These are phyloP conservation scores for Porites rus DNA, from an alignment of 92 coral and sea anemone species.

Conservation along the genomic window DNA sequence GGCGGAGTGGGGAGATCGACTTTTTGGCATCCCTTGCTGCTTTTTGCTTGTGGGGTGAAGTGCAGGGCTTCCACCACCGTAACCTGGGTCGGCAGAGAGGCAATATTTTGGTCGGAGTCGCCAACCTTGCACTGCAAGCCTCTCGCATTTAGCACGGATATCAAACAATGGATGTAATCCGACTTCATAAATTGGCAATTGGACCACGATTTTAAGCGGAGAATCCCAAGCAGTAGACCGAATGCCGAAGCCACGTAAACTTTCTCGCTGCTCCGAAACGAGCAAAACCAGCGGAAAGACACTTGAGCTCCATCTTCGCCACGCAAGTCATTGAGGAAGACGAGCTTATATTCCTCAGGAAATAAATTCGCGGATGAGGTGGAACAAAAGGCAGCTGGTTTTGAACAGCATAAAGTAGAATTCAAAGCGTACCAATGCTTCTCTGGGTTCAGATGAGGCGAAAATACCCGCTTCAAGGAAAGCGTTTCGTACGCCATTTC, in stretches of 20 bases:
- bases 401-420: constrained; percentile 27
- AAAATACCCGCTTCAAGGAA: constrained; percentile 1
- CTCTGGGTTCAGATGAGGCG: not conserved
- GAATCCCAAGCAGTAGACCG: constrained; percentile 14
- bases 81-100: not conserved
- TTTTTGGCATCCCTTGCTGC: not conserved
- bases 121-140: constrained; percentile 1
- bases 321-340: not conserved
- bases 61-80: not conserved
- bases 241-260: constrained; percentile 36
- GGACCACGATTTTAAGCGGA: not conserved
- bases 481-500: not conserved
- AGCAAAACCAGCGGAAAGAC: constrained; percentile 31
- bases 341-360: constrained; percentile 23
- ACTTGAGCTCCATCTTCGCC: constrained; percentile 30
- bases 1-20: constrained; percentile 9
- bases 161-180: not conserved
- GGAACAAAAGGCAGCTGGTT: constrained; percentile 26
- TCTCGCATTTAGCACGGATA: not conserved
- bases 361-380: not conserved
- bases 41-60: not conserved
- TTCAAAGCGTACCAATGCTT: constrained; percentile 28
- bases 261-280: constrained; percentile 10
- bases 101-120: not conserved
- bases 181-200: constrained; percentile 4